Base-by-base conservation (phyloP, 2,797 vertebrate species). In the Artibeus jamaicensis region DNA sequence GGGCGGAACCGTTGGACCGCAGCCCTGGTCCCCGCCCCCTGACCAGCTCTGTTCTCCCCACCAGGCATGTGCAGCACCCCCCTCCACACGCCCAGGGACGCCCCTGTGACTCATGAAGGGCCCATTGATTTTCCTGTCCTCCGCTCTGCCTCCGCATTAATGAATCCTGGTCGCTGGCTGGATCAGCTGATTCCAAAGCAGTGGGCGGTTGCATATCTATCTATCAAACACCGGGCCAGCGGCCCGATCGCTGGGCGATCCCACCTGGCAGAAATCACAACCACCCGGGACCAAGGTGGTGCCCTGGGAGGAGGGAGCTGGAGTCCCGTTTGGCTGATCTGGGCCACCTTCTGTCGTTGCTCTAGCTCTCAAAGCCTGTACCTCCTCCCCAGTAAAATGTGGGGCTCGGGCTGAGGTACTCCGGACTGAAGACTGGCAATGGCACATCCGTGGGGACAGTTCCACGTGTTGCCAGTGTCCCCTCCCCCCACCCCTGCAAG, bases 251-350 rank as follows among this genome's bases (percentile, higher is more conserved):
- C 19, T 39, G 34, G 57, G 68, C 83, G 21, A 29, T 5, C 6
- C 42, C 71, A 14, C 39, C 9, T 48, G 91, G 53, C 5, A 3
- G 16, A n/a, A 3, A 26, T 37, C 3, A 2, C 46, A 59, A 29
- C 6, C 32, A 32, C 34, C 83, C 2, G 81, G 65, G 14, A 32
- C 65, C 2, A 10, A 2, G 21, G 22, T 39, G 21, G 18, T 39
- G 32, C 21, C 29, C 5, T 9, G 2, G 42, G n/a, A 42, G 37
- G 29, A 3, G 48, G 55, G 62, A 21, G 32, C 37, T 29, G 3
- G 21, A 62, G 55, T 24, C 5, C 21, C 3, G 0, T 6, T 53
- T 5, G 74, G n/a, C 42, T 5, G 9, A 16, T 2, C 9, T 44
- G n/a, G 1, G 11, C 18, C 9, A 32, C 67, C 85, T 57, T 39